A percentile compares a stretch with the other conserved stretches of the same genome.
phyloP scores from a whole-genome alignment of 2,113 vertebrate genomes.

The Ranitomeya variabilis region DNA sequence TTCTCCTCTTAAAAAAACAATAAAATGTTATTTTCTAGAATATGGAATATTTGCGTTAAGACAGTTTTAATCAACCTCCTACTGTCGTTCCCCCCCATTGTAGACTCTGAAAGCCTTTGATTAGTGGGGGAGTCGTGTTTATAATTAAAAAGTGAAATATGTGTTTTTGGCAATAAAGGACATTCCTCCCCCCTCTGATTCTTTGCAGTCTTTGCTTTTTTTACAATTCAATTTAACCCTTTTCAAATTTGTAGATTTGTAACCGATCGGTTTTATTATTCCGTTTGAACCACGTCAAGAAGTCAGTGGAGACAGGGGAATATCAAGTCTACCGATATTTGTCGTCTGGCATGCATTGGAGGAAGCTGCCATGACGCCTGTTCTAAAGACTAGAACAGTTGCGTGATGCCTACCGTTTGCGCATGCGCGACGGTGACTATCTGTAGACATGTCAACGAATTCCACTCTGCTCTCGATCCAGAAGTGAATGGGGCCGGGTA shows the following conservation, averaged over 20 bases:
- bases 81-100: constrained; percentile 37
- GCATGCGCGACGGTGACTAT: too few species aligned
- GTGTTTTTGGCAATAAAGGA: constrained; percentile 27
- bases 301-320: too few species aligned
- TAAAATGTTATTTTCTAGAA: neutral
- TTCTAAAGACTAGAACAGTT: too few species aligned
- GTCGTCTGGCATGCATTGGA: too few species aligned
- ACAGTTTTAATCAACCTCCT: constrained; percentile 39
- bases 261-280: neutral
- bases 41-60: constrained; percentile 22
- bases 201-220: neutral
- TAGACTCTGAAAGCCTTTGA: constrained; percentile 35
- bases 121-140: constrained; percentile 46
- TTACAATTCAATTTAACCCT: neutral
- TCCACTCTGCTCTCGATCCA: too few species aligned
- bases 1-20: too few species aligned
- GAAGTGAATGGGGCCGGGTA: too few species aligned
- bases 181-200: neutral
- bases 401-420: too few species aligned
- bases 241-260: neutral
- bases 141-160: constrained; percentile 50
- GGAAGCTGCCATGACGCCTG: too few species aligned
- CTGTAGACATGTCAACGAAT: too few species aligned
- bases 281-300: neutral
- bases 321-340: too few species aligned